phyloP scores from a whole-genome alignment of 2,113 vertebrate genomes.

The Danio rerio region GRCz12tu NC_133184.1:52664001-52664500 shows the following conservation, averaged over 20 bases:
- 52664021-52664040: not conserved
- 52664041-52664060: not conserved
- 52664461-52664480: too few species aligned
- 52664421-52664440: too few species aligned
- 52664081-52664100: not conserved
- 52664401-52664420: too few species aligned
- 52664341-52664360: too few species aligned
- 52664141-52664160: not conserved
- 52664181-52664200: not conserved
- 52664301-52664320: not conserved
- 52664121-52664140: too few species aligned
- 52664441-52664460: too few species aligned
- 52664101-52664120: too few species aligned
- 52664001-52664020: not conserved
- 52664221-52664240: too few species aligned
- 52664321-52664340: too few species aligned
- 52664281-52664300: not conserved
- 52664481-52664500: too few species aligned
- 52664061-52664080: not conserved
- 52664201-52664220: not conserved
- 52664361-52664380: too few species aligned
- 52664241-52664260: not conserved
- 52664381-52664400: not conserved
- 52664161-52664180: not conserved
- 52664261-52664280: too few species aligned